These are phyloP conservation scores for Premnoplex brunnescens DNA, from an alignment of 2,797 vertebrate genomes.

Conservation along the genomic window DNA sequence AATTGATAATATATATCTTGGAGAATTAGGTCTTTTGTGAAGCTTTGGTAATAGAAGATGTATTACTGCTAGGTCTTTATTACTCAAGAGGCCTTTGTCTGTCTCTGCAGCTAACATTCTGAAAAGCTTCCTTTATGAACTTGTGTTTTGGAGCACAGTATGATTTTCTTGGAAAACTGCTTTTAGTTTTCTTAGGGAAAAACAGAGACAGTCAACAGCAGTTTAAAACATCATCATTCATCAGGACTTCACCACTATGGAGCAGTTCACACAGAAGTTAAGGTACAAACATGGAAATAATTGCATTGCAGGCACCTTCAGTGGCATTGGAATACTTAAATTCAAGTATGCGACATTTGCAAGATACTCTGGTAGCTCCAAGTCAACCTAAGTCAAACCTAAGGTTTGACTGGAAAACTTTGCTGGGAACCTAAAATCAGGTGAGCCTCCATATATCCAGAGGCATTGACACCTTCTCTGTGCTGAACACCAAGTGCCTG, in stretches of 20 bases:
- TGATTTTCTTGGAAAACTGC: not conserved
- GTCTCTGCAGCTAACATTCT: not conserved
- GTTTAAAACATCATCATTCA: not conserved
- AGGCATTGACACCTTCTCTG: not conserved
- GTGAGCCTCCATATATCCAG: not conserved
- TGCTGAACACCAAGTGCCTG: not conserved
- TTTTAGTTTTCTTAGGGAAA: not conserved
- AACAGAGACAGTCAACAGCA: not conserved
- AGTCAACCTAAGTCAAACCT: not conserved
- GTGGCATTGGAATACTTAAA: not conserved
- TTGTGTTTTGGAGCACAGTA: not conserved
- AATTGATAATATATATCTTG: not conserved
- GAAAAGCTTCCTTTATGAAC: not conserved
- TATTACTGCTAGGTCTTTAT: not conserved
- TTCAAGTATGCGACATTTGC: not conserved
- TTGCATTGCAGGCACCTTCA: not conserved
- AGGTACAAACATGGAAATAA: not conserved
- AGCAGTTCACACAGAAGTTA: not conserved
- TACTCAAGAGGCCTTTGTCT: not conserved
- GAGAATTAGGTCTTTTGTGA: not conserved
- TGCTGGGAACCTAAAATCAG: not conserved
- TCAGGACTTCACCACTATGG: not conserved
- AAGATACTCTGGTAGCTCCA: not conserved
- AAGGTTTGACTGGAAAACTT: not conserved
- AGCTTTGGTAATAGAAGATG: not conserved